Base-by-base conservation (phyloP, 2,797 vertebrate species). In the Sebastes cheni region DNA sequence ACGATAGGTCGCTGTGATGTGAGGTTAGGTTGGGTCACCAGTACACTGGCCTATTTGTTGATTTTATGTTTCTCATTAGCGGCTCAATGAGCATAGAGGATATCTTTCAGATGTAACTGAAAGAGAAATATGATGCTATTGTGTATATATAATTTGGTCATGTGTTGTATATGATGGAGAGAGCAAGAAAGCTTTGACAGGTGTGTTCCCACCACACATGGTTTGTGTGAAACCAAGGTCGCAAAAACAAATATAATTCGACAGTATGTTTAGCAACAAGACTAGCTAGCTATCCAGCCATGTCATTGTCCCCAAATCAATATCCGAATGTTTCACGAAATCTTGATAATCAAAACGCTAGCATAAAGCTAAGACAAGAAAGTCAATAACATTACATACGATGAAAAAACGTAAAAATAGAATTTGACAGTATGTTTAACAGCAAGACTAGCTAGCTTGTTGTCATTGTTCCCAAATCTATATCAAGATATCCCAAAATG, bases 151-250 rank as follows among this genome's bases (percentile, higher is more conserved):
- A 46, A 46, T 46, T 18, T 0, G 6, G 14, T 52, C 50, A 52
- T 52, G 50, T 52, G 20, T 0, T 46, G 42, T 18, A 46, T 46
- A 46, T 46, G 42, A 46, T 46, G 6, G 32, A 5, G 2, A 52
- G 64, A 75, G 14, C 1, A 2, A 20, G 39, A 20, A 60, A 55
- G 32, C 60, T 50, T 56, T 25, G 80, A 87, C 84, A 87, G 86
- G 85, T 89, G 89, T 67, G 79, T 72, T 80, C 66, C 50, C 16
- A 2, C 25, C 62, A 56, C 84, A 77, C 77, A 79, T 23, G 77
- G 64, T 82, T 58, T 50, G 54, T 66, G 78, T 91, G 81, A 65
- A 54, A 55, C 14, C 77, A 79, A 86, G 88, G 87, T 81, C 68
- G 60, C 77, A 50, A 39, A n/a, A n/a, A n/a, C n/a, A n/a, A n/a